phyloP scores from a whole-genome alignment of 2,797 vertebrate genomes.

The Peromyscus eremicus region DNA sequence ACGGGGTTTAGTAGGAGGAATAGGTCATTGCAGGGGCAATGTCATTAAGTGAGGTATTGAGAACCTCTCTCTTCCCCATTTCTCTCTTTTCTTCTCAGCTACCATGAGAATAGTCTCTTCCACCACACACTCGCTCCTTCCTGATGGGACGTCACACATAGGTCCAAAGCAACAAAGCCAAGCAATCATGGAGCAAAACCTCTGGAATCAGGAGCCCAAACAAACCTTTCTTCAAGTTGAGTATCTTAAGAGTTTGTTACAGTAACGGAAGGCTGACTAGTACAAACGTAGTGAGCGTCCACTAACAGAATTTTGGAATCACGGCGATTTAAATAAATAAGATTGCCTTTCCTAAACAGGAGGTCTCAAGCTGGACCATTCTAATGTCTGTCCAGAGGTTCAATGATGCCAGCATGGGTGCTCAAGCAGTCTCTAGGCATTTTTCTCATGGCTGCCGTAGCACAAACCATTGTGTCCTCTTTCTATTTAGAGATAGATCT shows the following conservation, averaged over 20 bases:
- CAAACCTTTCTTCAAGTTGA: not conserved
- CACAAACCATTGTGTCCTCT: not conserved
- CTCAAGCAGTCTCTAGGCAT: not conserved
- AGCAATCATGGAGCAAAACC: not conserved
- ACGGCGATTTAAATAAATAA: not conserved
- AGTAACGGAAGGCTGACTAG: not conserved
- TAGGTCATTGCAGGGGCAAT: not conserved
- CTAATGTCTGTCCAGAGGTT: not conserved
- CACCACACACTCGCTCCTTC: not conserved
- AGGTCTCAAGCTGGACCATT: not conserved
- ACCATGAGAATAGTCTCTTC: not conserved
- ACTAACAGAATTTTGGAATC: not conserved
- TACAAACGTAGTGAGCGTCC: not conserved
- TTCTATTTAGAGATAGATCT: not conserved
- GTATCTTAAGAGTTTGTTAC: not conserved
- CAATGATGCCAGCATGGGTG: not conserved
- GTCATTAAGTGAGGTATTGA: not conserved
- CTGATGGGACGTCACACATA: not conserved
- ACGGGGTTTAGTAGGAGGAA: not conserved
- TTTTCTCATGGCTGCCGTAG: not conserved
- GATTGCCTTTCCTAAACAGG: not conserved
- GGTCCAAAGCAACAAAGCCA: not conserved
- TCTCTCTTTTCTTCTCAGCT: not conserved
- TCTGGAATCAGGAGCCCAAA: not conserved
- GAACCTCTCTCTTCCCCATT: not conserved